phyloP scores from a whole-genome alignment of 2,888 invertebrate species.

The Agrotis clavis region DNA sequence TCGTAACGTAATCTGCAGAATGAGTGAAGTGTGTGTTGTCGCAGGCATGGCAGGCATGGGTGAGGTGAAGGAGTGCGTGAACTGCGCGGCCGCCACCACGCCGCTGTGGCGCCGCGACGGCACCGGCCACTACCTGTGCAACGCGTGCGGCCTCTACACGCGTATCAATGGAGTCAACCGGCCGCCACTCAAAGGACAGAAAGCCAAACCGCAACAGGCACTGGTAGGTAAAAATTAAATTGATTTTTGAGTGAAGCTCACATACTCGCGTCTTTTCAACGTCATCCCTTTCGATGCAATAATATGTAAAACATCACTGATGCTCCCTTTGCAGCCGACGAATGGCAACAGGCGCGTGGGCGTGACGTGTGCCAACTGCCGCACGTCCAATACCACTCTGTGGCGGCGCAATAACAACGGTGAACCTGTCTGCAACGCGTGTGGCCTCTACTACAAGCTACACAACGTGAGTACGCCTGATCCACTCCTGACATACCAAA shows the following conservation, averaged over 20 bases:
- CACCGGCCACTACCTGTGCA: conserved; percentile 99
- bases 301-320: conserved; percentile 18
- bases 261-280: neutral
- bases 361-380: conserved; percentile 98
- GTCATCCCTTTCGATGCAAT: neutral
- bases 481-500: conserved; percentile 36
- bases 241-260: neutral
- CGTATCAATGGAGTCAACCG: conserved; percentile 94
- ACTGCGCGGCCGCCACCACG: conserved; percentile 97
- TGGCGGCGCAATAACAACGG: conserved; percentile 99
- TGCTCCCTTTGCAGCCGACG: conserved; percentile 81
- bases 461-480: conserved; percentile 92
- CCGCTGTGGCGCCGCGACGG: conserved; percentile 99
- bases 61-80: conserved; percentile 96
- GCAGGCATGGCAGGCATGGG: conserved; percentile 88
- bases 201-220: conserved; percentile 92
- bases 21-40: conserved; percentile 6
- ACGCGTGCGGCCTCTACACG: conserved; percentile 99
- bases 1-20: neutral
- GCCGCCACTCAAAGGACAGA: conserved; percentile 93
- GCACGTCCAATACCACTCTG: conserved; percentile 97
- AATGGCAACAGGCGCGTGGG: conserved; percentile 93
- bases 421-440: conserved; percentile 99
- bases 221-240: conserved; percentile 78
- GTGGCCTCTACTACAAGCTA: conserved; percentile 98